Conservation (phyloP, 1,140 invertebrate species). For the Elymnias hypermnestra region DNA sequence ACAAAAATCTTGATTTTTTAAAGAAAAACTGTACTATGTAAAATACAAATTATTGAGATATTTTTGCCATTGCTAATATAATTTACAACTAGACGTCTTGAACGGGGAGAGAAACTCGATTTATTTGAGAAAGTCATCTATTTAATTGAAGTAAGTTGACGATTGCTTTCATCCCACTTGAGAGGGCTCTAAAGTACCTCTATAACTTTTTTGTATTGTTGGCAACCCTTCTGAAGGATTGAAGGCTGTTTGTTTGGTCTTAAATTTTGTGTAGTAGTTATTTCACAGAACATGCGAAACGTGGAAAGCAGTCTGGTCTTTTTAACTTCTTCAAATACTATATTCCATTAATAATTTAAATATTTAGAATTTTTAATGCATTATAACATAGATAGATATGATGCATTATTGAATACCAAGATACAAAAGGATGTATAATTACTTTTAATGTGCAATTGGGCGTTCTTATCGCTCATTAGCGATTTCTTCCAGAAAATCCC, state of each 20-base stretch:
- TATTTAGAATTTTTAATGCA: too few species aligned
- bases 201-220: constrained; percentile 40
- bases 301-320: too few species aligned
- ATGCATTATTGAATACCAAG: too few species aligned
- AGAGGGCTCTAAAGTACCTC: constrained; percentile 24
- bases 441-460: too few species aligned
- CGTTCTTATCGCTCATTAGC: too few species aligned
- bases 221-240: constrained; percentile 23
- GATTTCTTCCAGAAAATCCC: too few species aligned
- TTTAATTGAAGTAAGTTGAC: constrained; percentile 1
- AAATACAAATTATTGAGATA: not conserved
- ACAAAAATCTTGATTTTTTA: too few species aligned
- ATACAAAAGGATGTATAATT: too few species aligned
- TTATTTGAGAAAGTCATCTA: not conserved
- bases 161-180: constrained; percentile 9
- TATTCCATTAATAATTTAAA: too few species aligned
- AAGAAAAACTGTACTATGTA: not conserved
- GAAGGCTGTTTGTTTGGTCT: constrained; percentile 1
- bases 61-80: not conserved
- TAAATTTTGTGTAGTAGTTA: not conserved
- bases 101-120: not conserved
- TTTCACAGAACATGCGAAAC: too few species aligned
- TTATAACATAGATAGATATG: too few species aligned
- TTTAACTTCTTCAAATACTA: too few species aligned
- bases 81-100: not conserved